phyloP scores from a whole-genome alignment of 92 coral and sea anemone species.

The Zoanthus solanderi region DNA sequence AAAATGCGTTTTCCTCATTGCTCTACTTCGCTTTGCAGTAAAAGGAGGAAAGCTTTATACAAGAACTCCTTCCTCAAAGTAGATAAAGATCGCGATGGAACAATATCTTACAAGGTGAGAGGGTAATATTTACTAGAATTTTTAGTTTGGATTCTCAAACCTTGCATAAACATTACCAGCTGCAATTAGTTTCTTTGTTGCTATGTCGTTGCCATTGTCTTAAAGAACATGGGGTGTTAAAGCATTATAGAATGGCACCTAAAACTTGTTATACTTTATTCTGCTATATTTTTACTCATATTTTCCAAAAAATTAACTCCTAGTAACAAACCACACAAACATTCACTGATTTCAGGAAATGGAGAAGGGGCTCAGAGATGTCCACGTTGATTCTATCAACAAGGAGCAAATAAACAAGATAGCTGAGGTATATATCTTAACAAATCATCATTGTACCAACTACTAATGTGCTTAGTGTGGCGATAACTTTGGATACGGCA shows the following conservation, averaged over 20 bases:
- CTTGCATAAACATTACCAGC: too few species aligned
- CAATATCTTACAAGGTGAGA: conserved; percentile 82
- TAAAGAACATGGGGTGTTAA: too few species aligned
- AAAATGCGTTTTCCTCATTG: background rate
- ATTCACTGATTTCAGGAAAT: conserved; percentile 70
- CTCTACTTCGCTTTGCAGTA: conserved; percentile 62
- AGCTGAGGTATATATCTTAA: conserved; percentile 71
- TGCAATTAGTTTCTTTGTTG: too few species aligned
- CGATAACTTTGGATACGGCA: too few species aligned
- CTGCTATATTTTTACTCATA: background rate
- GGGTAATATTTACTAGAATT: background rate
- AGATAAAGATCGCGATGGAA: conserved; percentile 94
- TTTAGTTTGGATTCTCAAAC: background rate
- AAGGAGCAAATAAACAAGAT: conserved; percentile 84
- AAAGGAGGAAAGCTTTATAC: conserved; percentile 93
- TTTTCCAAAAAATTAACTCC: background rate
- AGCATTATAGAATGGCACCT: too few species aligned
- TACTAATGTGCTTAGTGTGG: background rate
- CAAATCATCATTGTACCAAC: background rate
- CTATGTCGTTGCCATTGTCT: too few species aligned
- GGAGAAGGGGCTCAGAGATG: conserved; percentile 87
- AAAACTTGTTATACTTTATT: too few species aligned
- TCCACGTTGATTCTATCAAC: conserved; percentile 90
- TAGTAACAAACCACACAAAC: background rate
- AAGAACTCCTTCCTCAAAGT: conserved; percentile 87